A percentile compares a stretch with the other conserved stretches of the same genome.
phyloP scores from a whole-genome alignment of 2,797 vertebrate species.

The Xenopus petersii region DNA sequence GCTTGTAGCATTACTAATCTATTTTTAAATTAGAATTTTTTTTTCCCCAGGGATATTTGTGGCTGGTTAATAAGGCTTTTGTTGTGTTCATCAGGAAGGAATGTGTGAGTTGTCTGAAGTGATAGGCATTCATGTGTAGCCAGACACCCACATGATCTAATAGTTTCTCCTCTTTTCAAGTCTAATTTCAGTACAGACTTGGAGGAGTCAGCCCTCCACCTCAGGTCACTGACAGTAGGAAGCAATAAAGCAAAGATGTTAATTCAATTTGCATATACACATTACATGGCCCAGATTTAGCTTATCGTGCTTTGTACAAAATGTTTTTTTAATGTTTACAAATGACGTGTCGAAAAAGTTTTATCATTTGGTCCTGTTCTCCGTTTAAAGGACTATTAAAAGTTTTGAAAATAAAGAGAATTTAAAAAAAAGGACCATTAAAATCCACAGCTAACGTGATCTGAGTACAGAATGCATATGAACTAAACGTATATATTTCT shows the following conservation, averaged over 20 bases:
- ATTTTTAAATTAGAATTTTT: conserved; percentile 28
- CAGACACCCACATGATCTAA: conserved; percentile 49
- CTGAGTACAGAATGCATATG: no score
- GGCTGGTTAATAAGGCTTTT: conserved; percentile 47
- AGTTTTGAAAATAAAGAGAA: no score
- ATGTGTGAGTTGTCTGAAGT: conserved; percentile 49
- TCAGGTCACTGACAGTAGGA: conserved; percentile 37
- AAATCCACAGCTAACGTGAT: no score
- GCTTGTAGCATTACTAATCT: conserved; percentile 34
- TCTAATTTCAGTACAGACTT: conserved; percentile 46
- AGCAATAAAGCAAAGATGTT: conserved; percentile 24
- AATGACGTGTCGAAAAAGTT: no score
- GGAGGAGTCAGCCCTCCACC: conserved; percentile 44
- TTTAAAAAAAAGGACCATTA: no score
- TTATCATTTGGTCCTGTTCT: no score
- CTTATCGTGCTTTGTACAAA: no score
- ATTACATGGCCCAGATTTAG: conserved; percentile 8
- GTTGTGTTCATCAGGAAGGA: conserved; percentile 45
- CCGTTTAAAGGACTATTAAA: no score
- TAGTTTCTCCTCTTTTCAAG: conserved; percentile 45
- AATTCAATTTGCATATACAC: conserved; percentile 18
- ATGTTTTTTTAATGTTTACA: no score
- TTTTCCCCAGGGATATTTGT: conserved; percentile 42
- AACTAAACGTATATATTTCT: no score
- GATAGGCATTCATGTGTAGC: conserved; percentile 45